These are phyloP conservation scores for Mellilla xanthometata DNA, from an alignment of 2,888 invertebrate species.

Conservation along the genomic window DNA sequence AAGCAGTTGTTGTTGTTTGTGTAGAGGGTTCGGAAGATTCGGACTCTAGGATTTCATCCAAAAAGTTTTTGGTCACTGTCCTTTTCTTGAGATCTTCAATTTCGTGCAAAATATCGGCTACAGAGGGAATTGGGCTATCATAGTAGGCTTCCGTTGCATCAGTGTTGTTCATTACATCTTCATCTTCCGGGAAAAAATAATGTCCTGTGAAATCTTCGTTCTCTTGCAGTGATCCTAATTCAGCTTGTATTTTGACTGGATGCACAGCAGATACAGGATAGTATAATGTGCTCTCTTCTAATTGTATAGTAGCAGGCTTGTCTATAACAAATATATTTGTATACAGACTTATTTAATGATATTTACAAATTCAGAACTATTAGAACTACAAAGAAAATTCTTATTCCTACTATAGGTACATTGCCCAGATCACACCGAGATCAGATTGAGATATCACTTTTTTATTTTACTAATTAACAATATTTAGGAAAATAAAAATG, in stretches of 20 bases:
- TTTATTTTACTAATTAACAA: too few species aligned
- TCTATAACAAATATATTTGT: constrained; percentile 38
- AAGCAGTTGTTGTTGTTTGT: constrained; percentile 46
- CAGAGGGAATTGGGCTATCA: constrained; percentile 48
- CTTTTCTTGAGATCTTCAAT: constrained; percentile 62
- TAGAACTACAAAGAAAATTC: too few species aligned
- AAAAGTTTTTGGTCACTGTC: constrained; percentile 60
- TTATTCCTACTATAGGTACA: too few species aligned
- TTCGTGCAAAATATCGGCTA: constrained; percentile 61
- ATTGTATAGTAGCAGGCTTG: constrained; percentile 39
- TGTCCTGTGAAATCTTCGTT: constrained; percentile 69
- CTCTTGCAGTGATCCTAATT: constrained; percentile 52
- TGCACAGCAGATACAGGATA: constrained; percentile 39
- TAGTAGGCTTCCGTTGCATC: constrained; percentile 60
- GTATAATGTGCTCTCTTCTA: constrained; percentile 32
- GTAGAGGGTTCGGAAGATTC: constrained; percentile 53
- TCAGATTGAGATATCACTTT: too few species aligned
- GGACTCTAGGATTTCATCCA: constrained; percentile 69
- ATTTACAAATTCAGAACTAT: too few species aligned
- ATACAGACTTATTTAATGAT: too few species aligned
- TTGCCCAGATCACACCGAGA: too few species aligned
- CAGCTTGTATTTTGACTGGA: constrained; percentile 65
- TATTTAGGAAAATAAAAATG: too few species aligned
- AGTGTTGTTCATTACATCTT: constrained; percentile 42
- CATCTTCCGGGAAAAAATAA: constrained; percentile 73